Percentiles rank a stretch among this genome's conserved stretches.
phyloP scores from a whole-genome alignment of 2,888 invertebrate species.

The Lasioglossum figueresi region DNA sequence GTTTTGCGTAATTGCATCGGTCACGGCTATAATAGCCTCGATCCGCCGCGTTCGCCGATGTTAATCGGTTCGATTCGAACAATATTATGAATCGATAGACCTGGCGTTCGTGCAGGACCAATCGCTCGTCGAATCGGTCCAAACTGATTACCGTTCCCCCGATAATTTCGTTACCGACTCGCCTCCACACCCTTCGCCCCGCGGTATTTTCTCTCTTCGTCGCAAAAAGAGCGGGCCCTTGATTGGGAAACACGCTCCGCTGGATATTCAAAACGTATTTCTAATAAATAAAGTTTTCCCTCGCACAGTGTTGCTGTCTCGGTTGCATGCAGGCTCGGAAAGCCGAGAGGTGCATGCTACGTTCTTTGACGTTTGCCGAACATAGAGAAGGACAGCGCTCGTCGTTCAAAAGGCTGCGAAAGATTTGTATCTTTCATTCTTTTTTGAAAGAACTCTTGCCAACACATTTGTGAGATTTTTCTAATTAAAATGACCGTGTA shows the following conservation, averaged over 20 bases:
- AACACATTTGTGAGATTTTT: no score
- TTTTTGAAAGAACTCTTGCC: no score
- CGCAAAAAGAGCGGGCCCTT: neutral
- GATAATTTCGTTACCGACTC: neutral
- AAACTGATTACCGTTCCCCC: neutral
- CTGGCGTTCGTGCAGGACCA: neutral
- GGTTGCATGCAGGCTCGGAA: no score
- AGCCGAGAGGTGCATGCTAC: no score
- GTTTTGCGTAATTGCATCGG: conserved; percentile 10
- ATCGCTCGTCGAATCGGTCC: neutral
- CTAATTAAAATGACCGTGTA: no score
- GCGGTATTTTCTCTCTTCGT: neutral
- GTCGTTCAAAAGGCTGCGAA: no score
- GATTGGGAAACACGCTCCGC: neutral
- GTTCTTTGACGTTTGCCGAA: no score
- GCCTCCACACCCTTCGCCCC: neutral
- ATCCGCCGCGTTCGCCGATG: neutral
- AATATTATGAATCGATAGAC: conserved; percentile 19
- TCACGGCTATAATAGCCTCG: neutral
- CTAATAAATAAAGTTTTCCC: no score
- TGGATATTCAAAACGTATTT: no score
- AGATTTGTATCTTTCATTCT: no score
- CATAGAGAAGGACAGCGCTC: no score
- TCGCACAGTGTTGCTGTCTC: no score
- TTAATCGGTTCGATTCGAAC: conserved; percentile 12